phyloP scores from a whole-genome alignment of 2,888 invertebrate genomes.

The Apodemia duryi region DNA sequence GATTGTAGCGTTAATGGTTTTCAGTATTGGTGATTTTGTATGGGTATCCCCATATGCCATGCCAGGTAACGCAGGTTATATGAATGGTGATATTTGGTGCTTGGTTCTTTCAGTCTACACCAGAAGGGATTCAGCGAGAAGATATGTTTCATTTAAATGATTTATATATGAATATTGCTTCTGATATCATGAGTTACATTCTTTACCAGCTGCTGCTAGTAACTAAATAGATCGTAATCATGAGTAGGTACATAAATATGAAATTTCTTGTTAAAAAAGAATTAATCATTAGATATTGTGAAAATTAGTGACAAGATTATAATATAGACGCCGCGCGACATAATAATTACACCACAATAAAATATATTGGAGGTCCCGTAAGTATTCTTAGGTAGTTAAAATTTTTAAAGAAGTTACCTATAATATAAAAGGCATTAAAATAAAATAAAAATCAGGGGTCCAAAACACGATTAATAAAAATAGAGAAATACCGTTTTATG shows the following conservation, averaged over 20 bases:
- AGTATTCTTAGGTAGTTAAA: constrained; percentile 71
- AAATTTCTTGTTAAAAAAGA: background rate
- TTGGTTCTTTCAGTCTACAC: background rate
- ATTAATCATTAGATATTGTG: constrained; percentile 14
- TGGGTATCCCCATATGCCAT: background rate
- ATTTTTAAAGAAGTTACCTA: constrained; percentile 73
- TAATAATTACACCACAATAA: constrained; percentile 48
- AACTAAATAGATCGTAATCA: background rate
- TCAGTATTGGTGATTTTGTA: background rate
- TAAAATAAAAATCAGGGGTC: constrained; percentile 68
- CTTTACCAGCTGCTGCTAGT: no score
- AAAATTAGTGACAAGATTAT: constrained; percentile 29
- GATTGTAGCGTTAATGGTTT: background rate
- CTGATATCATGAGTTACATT: background rate
- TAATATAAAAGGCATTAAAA: constrained; percentile 74
- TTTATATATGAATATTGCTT: no score
- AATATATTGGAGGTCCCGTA: constrained; percentile 59
- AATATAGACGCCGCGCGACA: constrained; percentile 60
- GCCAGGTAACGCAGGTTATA: background rate
- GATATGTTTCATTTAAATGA: no score
- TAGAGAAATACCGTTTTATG: constrained; percentile 18
- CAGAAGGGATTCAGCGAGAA: no score
- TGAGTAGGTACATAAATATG: background rate
- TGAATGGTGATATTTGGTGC: no score
- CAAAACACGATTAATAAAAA: constrained; percentile 39